Evolutionary conservation across 2,797 vertebrate species (phyloP).

Genomic region (Fringilla coelebs): DNA sequence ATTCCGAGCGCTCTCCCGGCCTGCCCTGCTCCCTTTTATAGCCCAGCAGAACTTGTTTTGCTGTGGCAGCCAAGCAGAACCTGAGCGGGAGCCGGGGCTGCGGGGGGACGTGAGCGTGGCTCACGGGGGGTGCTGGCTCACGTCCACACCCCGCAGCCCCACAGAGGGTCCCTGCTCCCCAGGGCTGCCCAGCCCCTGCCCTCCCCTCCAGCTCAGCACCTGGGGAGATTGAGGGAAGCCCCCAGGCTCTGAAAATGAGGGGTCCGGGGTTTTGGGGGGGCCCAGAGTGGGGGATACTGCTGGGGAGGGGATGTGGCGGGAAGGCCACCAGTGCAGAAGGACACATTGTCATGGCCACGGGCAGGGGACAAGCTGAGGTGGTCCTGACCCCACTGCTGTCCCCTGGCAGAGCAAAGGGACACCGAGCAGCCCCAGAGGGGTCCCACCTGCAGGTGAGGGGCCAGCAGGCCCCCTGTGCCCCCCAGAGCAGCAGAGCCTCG

Average conservation of each 20-base stretch:
- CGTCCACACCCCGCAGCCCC: background rate
- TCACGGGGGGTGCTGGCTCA: background rate
- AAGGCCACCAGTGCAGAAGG: background rate
- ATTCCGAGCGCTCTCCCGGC: conserved; percentile 1
- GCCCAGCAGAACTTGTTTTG: conserved; percentile 62
- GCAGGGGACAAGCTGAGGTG: rapidly evolving
- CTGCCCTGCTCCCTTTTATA: conserved; percentile 50
- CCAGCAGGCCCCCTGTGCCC: background rate
- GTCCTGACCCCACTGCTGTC: background rate
- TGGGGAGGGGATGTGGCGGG: background rate
- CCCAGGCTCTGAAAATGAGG: background rate
- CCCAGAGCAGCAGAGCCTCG: background rate
- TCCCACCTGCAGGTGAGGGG: background rate
- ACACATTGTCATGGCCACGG: rapidly evolving
- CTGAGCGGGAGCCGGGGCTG: background rate
- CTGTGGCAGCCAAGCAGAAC: conserved; percentile 43
- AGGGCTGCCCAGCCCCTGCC: rapidly evolving
- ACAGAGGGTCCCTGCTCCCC: background rate
- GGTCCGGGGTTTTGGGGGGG: background rate
- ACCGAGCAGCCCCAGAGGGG: background rate
- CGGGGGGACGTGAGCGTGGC: background rate
- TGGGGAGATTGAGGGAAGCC: background rate
- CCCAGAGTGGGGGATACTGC: background rate
- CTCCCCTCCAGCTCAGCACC: rapidly evolving
- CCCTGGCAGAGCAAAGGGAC: background rate